These are phyloP conservation scores for Rhodophaea formosa DNA, from an alignment of 2,888 invertebrate species.

Conservation along the genomic window DNA sequence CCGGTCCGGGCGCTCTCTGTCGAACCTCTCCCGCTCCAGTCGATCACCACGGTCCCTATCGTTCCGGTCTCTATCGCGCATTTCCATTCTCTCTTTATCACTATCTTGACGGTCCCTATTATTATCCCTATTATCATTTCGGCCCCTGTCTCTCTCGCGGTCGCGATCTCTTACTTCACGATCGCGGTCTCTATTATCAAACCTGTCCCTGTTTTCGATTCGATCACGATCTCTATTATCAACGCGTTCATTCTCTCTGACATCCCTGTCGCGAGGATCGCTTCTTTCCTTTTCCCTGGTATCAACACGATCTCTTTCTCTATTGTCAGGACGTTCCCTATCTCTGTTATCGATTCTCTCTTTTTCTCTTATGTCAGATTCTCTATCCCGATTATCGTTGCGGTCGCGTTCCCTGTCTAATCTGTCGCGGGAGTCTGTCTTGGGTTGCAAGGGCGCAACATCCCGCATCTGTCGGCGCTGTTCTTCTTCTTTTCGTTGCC, in stretches of 20 bases:
- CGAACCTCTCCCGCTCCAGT: slow-evolving; percentile 37
- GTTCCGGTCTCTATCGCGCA: slow-evolving; percentile 49
- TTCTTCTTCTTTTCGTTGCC: slow-evolving; percentile 93
- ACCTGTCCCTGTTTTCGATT: slow-evolving; percentile 48
- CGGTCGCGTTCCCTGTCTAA: slow-evolving; percentile 49
- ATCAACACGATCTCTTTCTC: slow-evolving; percentile 65
- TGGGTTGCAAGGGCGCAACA: slow-evolving; percentile 45
- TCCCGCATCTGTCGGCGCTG: slow-evolving; percentile 85
- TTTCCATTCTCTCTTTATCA: slow-evolving; percentile 44
- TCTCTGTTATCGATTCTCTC: slow-evolving; percentile 51
- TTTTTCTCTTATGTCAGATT: slow-evolving; percentile 44
- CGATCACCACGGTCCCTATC: slow-evolving; percentile 47
- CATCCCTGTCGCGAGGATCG: slow-evolving; percentile 43
- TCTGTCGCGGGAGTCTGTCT: slow-evolving; percentile 53
- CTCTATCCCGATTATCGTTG: slow-evolving; percentile 58
- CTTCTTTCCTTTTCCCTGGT: slow-evolving; percentile 56
- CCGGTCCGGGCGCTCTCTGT: slow-evolving; percentile 39
- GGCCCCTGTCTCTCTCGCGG: slow-evolving; percentile 41
- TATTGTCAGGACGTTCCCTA: slow-evolving; percentile 40
- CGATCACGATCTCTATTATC: slow-evolving; percentile 45
- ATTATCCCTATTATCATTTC: slow-evolving; percentile 41
- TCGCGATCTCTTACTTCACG: slow-evolving; percentile 45
- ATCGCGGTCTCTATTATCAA: slow-evolving; percentile 31
- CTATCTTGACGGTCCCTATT: slow-evolving; percentile 40
- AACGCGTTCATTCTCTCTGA: slow-evolving; percentile 41